phyloP scores from a whole-genome alignment of 1,140 invertebrate species.

The Leptestheria dahalacensis region DNA sequence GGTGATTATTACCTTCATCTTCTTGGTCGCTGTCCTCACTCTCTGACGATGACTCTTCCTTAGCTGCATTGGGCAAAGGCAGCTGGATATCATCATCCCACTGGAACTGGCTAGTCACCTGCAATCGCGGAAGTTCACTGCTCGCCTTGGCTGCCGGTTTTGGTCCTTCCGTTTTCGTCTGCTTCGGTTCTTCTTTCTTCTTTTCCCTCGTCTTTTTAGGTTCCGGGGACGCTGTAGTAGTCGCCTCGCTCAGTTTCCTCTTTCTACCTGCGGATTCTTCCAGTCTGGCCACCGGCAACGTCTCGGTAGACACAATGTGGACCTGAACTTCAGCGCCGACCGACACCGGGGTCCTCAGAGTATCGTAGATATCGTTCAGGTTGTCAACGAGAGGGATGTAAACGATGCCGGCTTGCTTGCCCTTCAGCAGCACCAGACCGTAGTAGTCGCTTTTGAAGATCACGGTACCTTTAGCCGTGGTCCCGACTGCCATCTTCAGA shows the following conservation, averaged over 20 bases:
- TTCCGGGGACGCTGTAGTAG: neutral
- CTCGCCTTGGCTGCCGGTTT: neutral
- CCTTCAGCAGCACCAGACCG: neutral
- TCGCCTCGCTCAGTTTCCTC: neutral
- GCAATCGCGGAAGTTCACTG: neutral
- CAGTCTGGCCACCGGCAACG: neutral
- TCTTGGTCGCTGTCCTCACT: neutral
- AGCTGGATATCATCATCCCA: conserved; percentile 9
- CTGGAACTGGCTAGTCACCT: neutral
- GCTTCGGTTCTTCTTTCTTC: neutral
- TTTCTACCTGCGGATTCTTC: neutral
- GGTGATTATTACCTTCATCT: neutral
- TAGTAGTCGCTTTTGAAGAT: conserved; percentile 2
- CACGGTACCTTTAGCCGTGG: neutral
- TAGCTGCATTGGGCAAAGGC: neutral
- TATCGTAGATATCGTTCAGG: neutral
- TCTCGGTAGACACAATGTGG: neutral
- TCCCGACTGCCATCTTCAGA: neutral
- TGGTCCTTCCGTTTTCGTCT: neutral
- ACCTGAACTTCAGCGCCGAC: neutral
- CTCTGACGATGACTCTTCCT: neutral
- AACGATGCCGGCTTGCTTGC: neutral
- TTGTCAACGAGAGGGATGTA: neutral
- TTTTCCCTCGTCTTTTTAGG: neutral
- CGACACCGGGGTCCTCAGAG: neutral